Evolutionary conservation across 2,113 vertebrate genomes (phyloP), one percentile per base, ranked within the genome.

Genomic region (Albula glossodonta): DNA sequence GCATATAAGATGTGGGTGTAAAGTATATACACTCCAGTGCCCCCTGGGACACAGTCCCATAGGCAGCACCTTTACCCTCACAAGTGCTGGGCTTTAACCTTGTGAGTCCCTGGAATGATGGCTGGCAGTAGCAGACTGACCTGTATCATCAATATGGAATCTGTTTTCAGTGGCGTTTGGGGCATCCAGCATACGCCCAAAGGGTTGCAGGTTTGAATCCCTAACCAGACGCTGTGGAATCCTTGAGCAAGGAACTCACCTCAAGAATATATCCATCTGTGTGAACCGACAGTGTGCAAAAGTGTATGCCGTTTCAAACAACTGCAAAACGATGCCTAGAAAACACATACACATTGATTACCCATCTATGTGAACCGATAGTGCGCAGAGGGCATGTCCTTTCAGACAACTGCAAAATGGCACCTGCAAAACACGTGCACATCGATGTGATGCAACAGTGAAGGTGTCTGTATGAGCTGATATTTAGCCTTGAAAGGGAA

Each of bases 101-200:
- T 53, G 66, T 22, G 41, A 53, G 82, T 22, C 50, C 53, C 57
- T 8, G 51, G 66, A 66, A 81, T 83, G 22, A 81, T 17, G 60
- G 48, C 83, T 63, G 41, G 3, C 57, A 83, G 82, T 8, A 22
- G 8, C 15, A 41, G 4, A 41, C 31, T 49, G 31, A 56, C 31
- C 78, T 82, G 84, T 86, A 83, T 86, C 78, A 88, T 90, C 87
- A 90, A 41, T 41, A 41, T 41, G 31, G 31, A 41, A 41, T 0
- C 31, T 41, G 31, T 41, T 41, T 41, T 41, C n/a, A 13, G 70
- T 22, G 6, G 70, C 70, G 22, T 74, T 74, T 31, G 5, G 70
- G 70, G 56, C 60, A 87, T 79, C 60, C 80, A 66, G 63, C 53
- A 83, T 85, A 53, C 51, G 78, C 83, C 87, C 57, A 63, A 85